Evolutionary conservation across 2,888 invertebrate genomes (phyloP).

Genomic region (Tinea pellionella): DNA sequence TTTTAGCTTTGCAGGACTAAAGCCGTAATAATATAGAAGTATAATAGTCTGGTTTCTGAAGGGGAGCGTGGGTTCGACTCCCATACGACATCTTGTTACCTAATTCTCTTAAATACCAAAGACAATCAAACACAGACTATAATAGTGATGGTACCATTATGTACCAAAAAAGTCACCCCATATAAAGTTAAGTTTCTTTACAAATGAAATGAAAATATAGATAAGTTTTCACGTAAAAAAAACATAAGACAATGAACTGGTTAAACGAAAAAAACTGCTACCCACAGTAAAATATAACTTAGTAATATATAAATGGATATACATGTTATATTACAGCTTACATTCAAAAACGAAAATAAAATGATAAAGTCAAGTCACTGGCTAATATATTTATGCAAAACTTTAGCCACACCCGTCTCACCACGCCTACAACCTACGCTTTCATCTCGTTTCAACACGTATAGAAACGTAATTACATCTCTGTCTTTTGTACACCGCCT

Average conservation of each 20-base stretch:
- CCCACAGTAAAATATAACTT: too few species aligned
- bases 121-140: too few species aligned
- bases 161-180: too few species aligned
- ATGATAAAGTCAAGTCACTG: background rate
- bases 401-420: constrained; percentile 41
- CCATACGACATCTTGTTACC: too few species aligned
- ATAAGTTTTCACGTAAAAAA: constrained; percentile 24
- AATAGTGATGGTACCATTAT: too few species aligned
- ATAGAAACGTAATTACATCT: constrained; percentile 29
- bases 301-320: too few species aligned
- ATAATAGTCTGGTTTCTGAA: too few species aligned
- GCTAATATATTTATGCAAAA: constrained; percentile 43
- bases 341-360: constrained; percentile 22
- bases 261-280: constrained; percentile 34
- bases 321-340: too few species aligned
- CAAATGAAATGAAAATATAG: background rate
- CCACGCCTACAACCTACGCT: constrained; percentile 43
- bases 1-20: too few species aligned
- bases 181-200: background rate
- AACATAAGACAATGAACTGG: constrained; percentile 35
- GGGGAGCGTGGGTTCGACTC: too few species aligned
- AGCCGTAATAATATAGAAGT: too few species aligned
- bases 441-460: constrained; percentile 28
- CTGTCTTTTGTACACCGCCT: constrained; percentile 47
- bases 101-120: too few species aligned